A percentile compares a stretch with the other conserved stretches of the same genome.
These are phyloP conservation scores for Pteromalus puparum DNA, from an alignment of 1,140 invertebrate species.

Conservation along the genomic window DNA sequence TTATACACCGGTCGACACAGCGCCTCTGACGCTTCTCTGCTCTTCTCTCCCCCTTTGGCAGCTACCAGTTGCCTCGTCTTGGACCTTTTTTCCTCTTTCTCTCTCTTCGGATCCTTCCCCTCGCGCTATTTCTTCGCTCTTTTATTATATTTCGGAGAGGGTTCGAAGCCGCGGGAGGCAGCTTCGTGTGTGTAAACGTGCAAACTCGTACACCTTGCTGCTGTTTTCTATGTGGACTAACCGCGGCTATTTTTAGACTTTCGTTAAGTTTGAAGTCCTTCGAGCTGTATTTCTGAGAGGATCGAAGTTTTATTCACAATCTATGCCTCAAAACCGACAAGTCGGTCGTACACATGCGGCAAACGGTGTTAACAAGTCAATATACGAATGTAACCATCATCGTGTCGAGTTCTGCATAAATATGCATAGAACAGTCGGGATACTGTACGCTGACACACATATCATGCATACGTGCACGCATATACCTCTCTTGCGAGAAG, in stretches of 20 bases:
- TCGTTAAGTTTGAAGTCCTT: too few relatives aligned
- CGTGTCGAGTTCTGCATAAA: not conserved
- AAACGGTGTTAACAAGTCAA: too few relatives aligned
- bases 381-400: not conserved
- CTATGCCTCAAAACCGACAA: too few relatives aligned
- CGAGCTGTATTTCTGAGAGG: too few relatives aligned
- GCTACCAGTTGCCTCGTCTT: conserved; percentile 47
- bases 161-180: not conserved
- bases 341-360: too few relatives aligned
- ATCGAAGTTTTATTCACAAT: too few relatives aligned
- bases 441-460: not conserved
- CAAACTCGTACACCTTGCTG: not conserved
- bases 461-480: not conserved
- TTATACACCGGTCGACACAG: conserved; percentile 66
- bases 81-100: conserved; percentile 50
- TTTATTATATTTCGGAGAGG: conserved; percentile 7
- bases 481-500: not conserved
- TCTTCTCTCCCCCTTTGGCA: conserved; percentile 22
- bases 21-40: conserved; percentile 52
- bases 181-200: not conserved
- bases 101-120: conserved; percentile 38
- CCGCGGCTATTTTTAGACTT: conserved; percentile 22
- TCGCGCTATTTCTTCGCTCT: not conserved
- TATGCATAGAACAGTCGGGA: not conserved
- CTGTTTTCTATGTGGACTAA: not conserved